Base-by-base conservation (phyloP, 1,140 invertebrate species). In the Geopemphigus sp. region DNA sequence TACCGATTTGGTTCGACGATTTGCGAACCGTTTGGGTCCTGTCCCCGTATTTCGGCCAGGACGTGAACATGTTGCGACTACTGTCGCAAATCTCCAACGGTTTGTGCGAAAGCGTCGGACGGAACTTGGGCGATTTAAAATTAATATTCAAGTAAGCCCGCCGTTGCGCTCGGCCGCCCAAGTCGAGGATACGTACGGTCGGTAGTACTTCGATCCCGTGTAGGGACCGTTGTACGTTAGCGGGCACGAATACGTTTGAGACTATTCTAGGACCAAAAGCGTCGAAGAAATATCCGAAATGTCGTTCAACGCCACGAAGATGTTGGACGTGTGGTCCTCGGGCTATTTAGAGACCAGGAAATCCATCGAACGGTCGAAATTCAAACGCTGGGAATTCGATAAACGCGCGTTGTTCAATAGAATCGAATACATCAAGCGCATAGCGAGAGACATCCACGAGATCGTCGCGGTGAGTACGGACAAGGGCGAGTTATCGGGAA, bases 111-210 rank as follows among this genome's bases (percentile, higher is more conserved):
- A 61, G 45, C 0, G 74, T 78, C 0, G 22, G 74, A 12, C 45
- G 10, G 24, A 78, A 78, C 24, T 78, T 78, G 29, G 74, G 74
- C 6, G 74, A 78, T 17, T 63, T 78, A 17, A 78, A 61, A 47
- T 47, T 6, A n/a, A 78, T 78, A 47, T 78, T 78, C 24, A 78
- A 78, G 74, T 78, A 50, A 78, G 57, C 29, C n/a, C n/a, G n/a
- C n/a, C n/a, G n/a, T n/a, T n/a, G n/a, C n/a, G n/a, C n/a, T n/a
- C n/a, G n/a, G n/a, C n/a, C n/a, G n/a, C n/a, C n/a, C n/a, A n/a
- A n/a, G n/a, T n/a, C n/a, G n/a, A n/a, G n/a, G n/a, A n/a, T n/a
- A n/a, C n/a, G n/a, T n/a, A n/a, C n/a, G n/a, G n/a, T n/a, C n/a
- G n/a, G n/a, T n/a, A n/a, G n/a, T n/a, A n/a, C n/a, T n/a, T n/a